Conservation (phyloP, 2,888 invertebrate species). For the Cotesia congregata region DNA sequence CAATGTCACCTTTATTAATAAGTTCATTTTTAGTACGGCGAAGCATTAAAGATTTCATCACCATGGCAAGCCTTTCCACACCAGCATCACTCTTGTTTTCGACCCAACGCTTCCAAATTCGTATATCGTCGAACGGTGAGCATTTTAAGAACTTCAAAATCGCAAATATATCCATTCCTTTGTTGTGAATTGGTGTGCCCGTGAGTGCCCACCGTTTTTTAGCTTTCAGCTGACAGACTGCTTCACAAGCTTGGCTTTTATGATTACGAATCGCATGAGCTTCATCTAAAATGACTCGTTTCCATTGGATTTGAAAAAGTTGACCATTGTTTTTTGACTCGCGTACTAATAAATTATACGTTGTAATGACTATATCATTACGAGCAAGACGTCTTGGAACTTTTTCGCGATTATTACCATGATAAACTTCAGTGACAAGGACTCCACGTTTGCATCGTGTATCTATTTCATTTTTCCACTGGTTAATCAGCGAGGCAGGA, state of each 20-base stretch:
- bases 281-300: conserved; percentile 91
- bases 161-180: conserved; percentile 86
- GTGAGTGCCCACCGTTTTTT: conserved; percentile 86
- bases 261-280: conserved; percentile 93
- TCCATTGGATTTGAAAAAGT: conserved; percentile 80
- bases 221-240: conserved; percentile 78
- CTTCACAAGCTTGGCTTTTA: conserved; percentile 81
- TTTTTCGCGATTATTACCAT: conserved; percentile 83
- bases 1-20: conserved; percentile 76
- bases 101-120: conserved; percentile 94
- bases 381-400: conserved; percentile 73
- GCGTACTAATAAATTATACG: conserved; percentile 82
- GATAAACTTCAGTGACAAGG: conserved; percentile 79
- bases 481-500: conserved; percentile 90
- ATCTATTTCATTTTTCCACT: conserved; percentile 88
- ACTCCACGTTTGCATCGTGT: conserved; percentile 75
- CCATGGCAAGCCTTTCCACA: conserved; percentile 83
- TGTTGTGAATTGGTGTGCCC: conserved; percentile 96
- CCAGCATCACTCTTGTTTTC: conserved; percentile 86
- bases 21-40: conserved; percentile 90
- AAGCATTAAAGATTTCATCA: conserved; percentile 88
- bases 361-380: conserved; percentile 89
- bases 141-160: conserved; percentile 87
- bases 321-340: conserved; percentile 71
- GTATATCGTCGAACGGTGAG: conserved; percentile 89